A percentile compares a stretch with the other conserved stretches of the same genome.
phyloP scores from a whole-genome alignment of 2,113 vertebrate genomes.

The Taxidea taxus region DNA sequence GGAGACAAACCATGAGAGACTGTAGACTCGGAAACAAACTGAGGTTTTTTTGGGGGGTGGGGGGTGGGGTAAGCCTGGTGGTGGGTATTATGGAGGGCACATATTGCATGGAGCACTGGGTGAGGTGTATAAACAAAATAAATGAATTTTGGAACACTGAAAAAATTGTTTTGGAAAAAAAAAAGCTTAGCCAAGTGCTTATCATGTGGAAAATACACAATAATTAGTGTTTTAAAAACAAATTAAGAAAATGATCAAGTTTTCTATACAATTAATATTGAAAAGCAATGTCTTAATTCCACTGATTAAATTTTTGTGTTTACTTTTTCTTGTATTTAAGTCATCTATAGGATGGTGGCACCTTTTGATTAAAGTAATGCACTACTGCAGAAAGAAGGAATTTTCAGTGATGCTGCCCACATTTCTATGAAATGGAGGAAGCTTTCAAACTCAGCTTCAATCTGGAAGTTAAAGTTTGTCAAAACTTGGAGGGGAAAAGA shows the following conservation, averaged over 20 bases:
- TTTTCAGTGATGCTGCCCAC: rapidly evolving
- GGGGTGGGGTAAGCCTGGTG: too few species aligned
- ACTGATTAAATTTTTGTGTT: background rate
- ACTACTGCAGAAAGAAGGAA: background rate
- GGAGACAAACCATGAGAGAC: too few species aligned
- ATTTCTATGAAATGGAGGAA: background rate
- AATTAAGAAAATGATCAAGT: background rate
- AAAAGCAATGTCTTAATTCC: background rate
- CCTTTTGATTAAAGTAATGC: too few species aligned
- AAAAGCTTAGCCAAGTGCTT: background rate
- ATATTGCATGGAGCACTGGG: too few species aligned
- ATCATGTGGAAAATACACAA: background rate
- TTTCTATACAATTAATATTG: background rate
- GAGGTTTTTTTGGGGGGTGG: too few species aligned
- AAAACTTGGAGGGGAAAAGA: rapidly evolving
- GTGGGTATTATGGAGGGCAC: too few species aligned
- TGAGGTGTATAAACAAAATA: too few species aligned
- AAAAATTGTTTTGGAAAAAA: too few species aligned
- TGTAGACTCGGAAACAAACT: too few species aligned
- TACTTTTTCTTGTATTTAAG: background rate
- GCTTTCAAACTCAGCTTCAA: background rate
- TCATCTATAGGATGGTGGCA: background rate
- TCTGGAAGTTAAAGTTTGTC: background rate
- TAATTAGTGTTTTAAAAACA: background rate
- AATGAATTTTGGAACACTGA: too few species aligned